Evolutionary conservation across 1,140 invertebrate genomes (phyloP), one percentile per base, ranked within the genome.

Genomic region (Drosophila nannoptera): DNA sequence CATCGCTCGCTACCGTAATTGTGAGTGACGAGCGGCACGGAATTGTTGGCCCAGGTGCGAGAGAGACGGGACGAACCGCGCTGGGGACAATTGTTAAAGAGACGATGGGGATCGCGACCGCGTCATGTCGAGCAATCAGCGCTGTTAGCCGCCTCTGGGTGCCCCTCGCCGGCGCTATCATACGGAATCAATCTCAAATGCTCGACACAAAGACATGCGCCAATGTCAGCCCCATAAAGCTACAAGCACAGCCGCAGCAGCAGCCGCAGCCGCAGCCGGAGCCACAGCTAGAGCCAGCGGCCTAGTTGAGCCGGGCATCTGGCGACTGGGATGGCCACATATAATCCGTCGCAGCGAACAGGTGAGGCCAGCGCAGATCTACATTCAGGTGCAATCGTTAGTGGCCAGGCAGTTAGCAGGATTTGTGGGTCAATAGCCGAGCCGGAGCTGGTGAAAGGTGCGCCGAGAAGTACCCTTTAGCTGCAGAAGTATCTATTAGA

Each of bases 131-230:
- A 42, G 36, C 52, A 36, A 40, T 54, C 49, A 50, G n/a, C 49
- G 22, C 22, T 52, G 38, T 48, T 61, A 11, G 52, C 29, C 52
- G 64, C 40, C 59, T 78, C 50, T 78, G 60, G 78, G 59, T 62
- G 77, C 61, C 45, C 9, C 22, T 31, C 45, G 16, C 35, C 38
- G 5, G 31, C 29, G 61, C 78, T 82, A 82, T 82, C 78, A 29
- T 31, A 40, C 69, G 78, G 80, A 72, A 78, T 83, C 80, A 74
- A 82, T 82, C 78, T 82, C 56, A 63, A 75, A 83, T 75, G 49
- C 58, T 62, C 29, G 67, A 12, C 38, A 12, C 38, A 78, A 68
- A 82, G 69, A 75, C 71, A 78, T 73, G 56, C 54, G 65, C 49
- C 76, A 80, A 78, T 72, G 77, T 58, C 73, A 53, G 55, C 46